Conservation (phyloP, 2,888 invertebrate genomes). For the Caenorhabditis sp. region DNA sequence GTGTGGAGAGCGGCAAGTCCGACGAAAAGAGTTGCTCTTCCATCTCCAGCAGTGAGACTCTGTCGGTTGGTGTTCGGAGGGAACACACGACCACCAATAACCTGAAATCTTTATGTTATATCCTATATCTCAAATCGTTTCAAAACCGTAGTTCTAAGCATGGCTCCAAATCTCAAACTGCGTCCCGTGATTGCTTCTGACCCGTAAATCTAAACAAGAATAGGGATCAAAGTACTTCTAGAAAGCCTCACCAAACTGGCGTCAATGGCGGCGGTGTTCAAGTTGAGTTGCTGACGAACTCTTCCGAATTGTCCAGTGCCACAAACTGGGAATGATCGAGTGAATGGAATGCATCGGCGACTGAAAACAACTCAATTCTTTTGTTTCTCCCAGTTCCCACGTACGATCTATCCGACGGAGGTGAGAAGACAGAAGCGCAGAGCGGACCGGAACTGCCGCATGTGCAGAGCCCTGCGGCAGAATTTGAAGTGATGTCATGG, state of each 20-base stretch:
- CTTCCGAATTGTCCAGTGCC: constrained; percentile 93
- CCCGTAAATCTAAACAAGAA: constrained; percentile 78
- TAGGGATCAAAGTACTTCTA: not conserved
- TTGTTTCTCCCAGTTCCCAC: not conserved
- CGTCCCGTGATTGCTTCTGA: constrained; percentile 73
- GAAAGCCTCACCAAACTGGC: constrained; percentile 84
- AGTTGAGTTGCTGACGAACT: constrained; percentile 90
- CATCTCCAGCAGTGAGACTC: constrained; percentile 76
- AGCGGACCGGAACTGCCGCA: constrained; percentile 68
- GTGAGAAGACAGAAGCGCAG: constrained; percentile 71
- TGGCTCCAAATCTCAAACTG: constrained; percentile 74
- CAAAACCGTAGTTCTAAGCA: constrained; percentile 73
- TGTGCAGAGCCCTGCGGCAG: constrained; percentile 60
- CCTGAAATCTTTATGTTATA: constrained; percentile 33
- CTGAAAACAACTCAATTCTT: constrained; percentile 22
- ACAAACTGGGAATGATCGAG: constrained; percentile 93
- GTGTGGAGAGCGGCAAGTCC: constrained; percentile 86
- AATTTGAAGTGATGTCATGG: constrained; percentile 79
- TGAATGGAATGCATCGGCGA: constrained; percentile 76
- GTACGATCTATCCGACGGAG: constrained; percentile 63
- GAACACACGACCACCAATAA: constrained; percentile 67
- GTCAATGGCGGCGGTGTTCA: constrained; percentile 92
- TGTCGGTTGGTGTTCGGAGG: constrained; percentile 66
- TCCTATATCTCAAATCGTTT: too few relatives aligned
- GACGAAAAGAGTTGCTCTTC: constrained; percentile 78